Evolutionary conservation across 2,113 vertebrate genomes (phyloP).

Genomic region (Indicator indicator): DNA sequence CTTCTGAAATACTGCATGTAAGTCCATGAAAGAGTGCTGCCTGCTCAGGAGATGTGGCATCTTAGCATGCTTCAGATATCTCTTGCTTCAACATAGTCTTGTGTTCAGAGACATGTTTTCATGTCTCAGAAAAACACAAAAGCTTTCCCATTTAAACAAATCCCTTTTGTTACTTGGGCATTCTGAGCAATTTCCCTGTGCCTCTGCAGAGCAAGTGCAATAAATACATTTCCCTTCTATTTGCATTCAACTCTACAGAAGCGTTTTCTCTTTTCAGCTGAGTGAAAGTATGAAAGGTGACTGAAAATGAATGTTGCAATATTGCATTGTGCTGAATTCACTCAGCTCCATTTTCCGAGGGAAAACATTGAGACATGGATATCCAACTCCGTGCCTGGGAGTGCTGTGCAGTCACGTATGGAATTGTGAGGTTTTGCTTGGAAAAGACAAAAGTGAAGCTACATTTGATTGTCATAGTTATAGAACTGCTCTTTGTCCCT

Average conservation of each 20-base stretch:
- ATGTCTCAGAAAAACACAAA: background rate
- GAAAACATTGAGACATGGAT: conserved; percentile 20
- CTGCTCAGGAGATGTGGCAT: background rate
- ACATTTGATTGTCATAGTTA: background rate
- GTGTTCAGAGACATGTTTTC: background rate
- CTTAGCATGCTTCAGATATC: background rate
- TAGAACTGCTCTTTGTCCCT: background rate
- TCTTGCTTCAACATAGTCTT: background rate
- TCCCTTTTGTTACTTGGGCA: background rate
- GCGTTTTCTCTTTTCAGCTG: conserved; percentile 18
- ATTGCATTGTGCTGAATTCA: background rate
- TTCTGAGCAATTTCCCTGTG: conserved; percentile 1
- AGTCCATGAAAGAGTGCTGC: background rate
- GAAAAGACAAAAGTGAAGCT: background rate
- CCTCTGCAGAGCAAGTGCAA: background rate
- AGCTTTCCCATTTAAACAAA: background rate
- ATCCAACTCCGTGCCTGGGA: background rate
- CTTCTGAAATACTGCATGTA: background rate
- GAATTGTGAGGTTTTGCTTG: background rate
- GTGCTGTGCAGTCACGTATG: background rate
- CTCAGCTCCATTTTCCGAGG: background rate
- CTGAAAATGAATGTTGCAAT: background rate
- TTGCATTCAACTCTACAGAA: background rate
- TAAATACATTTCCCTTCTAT: conserved; percentile 11
- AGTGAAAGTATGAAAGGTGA: background rate